Conservation (phyloP, 2,113 vertebrate species). For the Gavialis gangeticus region DNA sequence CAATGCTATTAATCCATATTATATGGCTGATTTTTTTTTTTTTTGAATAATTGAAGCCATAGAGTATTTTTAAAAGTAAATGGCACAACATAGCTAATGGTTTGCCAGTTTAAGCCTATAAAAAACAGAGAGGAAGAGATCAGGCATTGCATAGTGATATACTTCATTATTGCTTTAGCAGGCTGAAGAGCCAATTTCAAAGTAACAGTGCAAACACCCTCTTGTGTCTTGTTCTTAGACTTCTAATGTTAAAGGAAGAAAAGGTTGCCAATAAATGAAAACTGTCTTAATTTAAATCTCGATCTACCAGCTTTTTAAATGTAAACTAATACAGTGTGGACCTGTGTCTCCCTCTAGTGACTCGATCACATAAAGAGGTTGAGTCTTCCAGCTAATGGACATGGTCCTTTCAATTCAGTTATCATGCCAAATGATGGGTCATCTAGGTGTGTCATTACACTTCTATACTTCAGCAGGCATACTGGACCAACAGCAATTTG, state of each 20-base stretch:
- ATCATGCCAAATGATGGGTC: neutral
- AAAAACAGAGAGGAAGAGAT: neutral
- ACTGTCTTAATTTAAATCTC: neutral
- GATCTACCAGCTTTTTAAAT: neutral
- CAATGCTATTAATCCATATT: neutral
- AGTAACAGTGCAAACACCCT: neutral
- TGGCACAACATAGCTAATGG: neutral
- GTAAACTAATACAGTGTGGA: neutral
- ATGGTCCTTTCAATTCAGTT: neutral
- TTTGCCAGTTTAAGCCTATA: neutral
- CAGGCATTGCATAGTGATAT: neutral
- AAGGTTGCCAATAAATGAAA: neutral
- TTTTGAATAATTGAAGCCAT: neutral
- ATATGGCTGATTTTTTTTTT: neutral
- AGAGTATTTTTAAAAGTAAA: neutral
- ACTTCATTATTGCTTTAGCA: neutral
- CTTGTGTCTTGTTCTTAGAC: neutral
- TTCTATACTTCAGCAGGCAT: neutral
- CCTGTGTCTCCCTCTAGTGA: neutral
- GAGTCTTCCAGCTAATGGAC: neutral
- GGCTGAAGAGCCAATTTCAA: neutral
- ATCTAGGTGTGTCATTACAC: neutral
- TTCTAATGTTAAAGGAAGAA: neutral
- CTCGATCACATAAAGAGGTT: neutral
- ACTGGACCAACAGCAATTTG: neutral